phyloP scores from a whole-genome alignment of 2,113 vertebrate genomes.

The Neogobius melanostomus region DNA sequence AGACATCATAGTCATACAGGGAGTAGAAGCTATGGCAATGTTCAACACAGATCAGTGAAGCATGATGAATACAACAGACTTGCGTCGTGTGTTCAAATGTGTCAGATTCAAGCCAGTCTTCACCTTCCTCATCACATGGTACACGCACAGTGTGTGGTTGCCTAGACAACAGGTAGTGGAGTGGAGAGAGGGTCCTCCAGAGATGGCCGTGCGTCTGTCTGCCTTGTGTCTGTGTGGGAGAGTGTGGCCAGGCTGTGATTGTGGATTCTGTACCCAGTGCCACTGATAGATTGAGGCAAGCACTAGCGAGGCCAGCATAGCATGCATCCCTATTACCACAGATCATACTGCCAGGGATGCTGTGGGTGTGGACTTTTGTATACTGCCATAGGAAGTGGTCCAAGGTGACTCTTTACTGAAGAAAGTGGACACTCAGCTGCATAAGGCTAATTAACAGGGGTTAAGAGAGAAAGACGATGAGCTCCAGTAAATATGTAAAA shows the following conservation, averaged over 20 bases:
- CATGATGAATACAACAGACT: constrained; percentile 16
- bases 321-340: constrained; percentile 32
- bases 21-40: constrained; percentile 9
- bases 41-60: constrained; percentile 23
- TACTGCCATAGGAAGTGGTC: constrained; percentile 33
- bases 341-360: constrained; percentile 19
- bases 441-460: constrained; percentile 17
- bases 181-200: constrained; percentile 64
- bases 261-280: constrained; percentile 49
- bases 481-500: background rate
- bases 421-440: constrained; percentile 23
- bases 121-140: constrained; percentile 69
- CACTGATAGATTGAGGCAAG: constrained; percentile 54
- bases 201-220: constrained; percentile 48
- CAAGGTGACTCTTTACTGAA: constrained; percentile 67
- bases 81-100: constrained; percentile 28
- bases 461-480: constrained; percentile 1
- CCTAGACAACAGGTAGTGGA: constrained; percentile 75
- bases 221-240: constrained; percentile 31
- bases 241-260: constrained; percentile 36
- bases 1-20: constrained; percentile 17
- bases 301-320: constrained; percentile 46
- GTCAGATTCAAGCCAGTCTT: constrained; percentile 52
- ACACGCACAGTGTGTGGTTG: constrained; percentile 70
- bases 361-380: constrained; percentile 10